Percentiles rank a stretch among this genome's conserved stretches.
These are phyloP conservation scores for Aphrophora alni DNA, from an alignment of 2,888 invertebrate species.

Conservation along the genomic window DNA sequence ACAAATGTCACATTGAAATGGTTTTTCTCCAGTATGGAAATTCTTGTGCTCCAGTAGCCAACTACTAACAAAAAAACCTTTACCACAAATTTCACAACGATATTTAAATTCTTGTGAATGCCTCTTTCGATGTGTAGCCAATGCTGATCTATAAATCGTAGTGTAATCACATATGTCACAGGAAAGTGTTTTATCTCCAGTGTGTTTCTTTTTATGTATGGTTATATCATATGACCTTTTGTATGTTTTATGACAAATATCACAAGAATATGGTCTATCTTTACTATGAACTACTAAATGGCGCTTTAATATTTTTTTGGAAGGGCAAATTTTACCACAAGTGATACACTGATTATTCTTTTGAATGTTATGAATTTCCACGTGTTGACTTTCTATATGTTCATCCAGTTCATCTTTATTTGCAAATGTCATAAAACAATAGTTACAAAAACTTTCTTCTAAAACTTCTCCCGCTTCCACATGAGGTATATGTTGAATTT, in stretches of 20 bases:
- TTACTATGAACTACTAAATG: conserved; percentile 41
- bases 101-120: conserved; percentile 63
- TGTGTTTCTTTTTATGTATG: conserved; percentile 59
- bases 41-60: conserved; percentile 65
- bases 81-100: conserved; percentile 55
- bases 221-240: conserved; percentile 51
- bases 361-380: not conserved
- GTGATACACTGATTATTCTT: conserved; percentile 18
- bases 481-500: not conserved
- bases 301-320: conserved; percentile 26
- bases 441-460: not conserved
- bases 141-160: conserved; percentile 51
- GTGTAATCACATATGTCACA: conserved; percentile 58
- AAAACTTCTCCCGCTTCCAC: not conserved
- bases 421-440: not conserved
- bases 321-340: conserved; percentile 37
- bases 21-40: conserved; percentile 55
- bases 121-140: conserved; percentile 65
- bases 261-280: conserved; percentile 47
- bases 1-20: conserved; percentile 55
- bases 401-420: not conserved
- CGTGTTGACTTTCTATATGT: conserved; percentile 2
- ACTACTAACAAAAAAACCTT: conserved; percentile 56
- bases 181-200: conserved; percentile 56
- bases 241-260: conserved; percentile 47